Base-by-base conservation (phyloP, 2,113 vertebrate genomes). In the Rhodinocichla rosea region DNA sequence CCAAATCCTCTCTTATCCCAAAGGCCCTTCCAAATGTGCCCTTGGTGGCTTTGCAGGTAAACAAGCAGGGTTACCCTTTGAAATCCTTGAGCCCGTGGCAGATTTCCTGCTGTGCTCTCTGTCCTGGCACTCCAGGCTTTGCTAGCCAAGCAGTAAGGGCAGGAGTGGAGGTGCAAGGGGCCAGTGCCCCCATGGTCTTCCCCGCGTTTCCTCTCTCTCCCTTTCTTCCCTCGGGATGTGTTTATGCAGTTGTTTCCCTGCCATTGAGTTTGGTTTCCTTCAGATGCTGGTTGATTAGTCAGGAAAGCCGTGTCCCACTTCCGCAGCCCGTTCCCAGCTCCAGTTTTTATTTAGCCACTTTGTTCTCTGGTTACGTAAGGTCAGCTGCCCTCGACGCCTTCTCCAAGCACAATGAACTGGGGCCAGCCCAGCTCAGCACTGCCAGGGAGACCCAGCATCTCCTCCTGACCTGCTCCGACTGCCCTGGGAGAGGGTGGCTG, bases 201-300 rank as follows among this genome's bases (percentile, higher is more conserved):
- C 56, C 86, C 17, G 6, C 9, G 0, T 89, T 94, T 97, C 94
- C 96, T 96, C 65, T 78, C 39, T 4, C 79, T 94, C 64, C 73
- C 24, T 57, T 95, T 93, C 87, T 90, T 96, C 85, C 93, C 90
- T 56, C 13, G 33, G 91, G 92, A 96, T 86, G 83, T 97, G 96
- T 97, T 96, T 96, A 86, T 86, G 91, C 93, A 90, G 76, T 93
- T 70, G 82, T 87, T 96, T 97, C 97, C 94, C 78, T 86, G 81
- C 96, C 91, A 63, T 76, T 75, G 81, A 96, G 89, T 64, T 67
- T 0, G 2, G 84, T 95, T 98, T 97, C 95, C 96, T 97, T 93
- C 77, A 82, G 81, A 71, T 83, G 80, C 63, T 68, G 80, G 83
- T 79, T 92, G 94, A 90, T 95, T 67, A 73, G 81, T 86, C 80